Base-by-base conservation (phyloP, 2,797 vertebrate species). In the Linurgus olivaceus region DNA sequence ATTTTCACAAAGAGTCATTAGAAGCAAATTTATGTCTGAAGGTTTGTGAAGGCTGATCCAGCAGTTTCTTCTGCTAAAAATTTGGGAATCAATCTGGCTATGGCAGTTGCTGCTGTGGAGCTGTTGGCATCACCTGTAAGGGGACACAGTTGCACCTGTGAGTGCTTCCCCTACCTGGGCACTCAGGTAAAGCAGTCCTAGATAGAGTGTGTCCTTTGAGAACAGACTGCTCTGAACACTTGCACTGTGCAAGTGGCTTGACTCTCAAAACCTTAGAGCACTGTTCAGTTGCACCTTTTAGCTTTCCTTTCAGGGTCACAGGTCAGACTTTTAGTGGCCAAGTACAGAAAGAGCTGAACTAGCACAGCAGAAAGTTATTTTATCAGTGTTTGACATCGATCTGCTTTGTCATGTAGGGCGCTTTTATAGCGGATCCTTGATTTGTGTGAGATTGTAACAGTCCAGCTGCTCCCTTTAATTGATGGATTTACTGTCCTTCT, bases 91-190 rank as follows among this genome's bases (percentile, higher is more conserved):
- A 47, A 5, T 57, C 16, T 54, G 74, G 17, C 35, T 54, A 0
- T 88, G 35, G 20, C 29, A n/a, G 19, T 55, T 72, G 42, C 31
- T 95, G 42, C 75, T 62, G 55, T 51, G 29, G 45, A 67, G 4
- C 19, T 79, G 0, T 9, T 51, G 20, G 19, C 51, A 25, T 48
- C 23, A 40, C n/a, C 55, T 1, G 1, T 44, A 19, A 79, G 31
- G 11, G 9, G 29, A 5, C 9, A 6, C 17, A 1, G 7, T 2
- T 13, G 35, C 18, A 42, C 9, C 21, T 84, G 1, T 48, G 42
- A 48, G 45, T 28, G 61, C 26, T 50, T 86, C 48, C 21, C 25
- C 54, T 80, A 35, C 28, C n/a, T 66, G 44, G 40, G 17, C 59
- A 40, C 3, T n/a, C n/a, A 31, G 20, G n/a, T 54, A 35, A 29